Evolutionary conservation across 1,140 invertebrate genomes (phyloP).

Genomic region (Penaeus vannamei): DNA sequence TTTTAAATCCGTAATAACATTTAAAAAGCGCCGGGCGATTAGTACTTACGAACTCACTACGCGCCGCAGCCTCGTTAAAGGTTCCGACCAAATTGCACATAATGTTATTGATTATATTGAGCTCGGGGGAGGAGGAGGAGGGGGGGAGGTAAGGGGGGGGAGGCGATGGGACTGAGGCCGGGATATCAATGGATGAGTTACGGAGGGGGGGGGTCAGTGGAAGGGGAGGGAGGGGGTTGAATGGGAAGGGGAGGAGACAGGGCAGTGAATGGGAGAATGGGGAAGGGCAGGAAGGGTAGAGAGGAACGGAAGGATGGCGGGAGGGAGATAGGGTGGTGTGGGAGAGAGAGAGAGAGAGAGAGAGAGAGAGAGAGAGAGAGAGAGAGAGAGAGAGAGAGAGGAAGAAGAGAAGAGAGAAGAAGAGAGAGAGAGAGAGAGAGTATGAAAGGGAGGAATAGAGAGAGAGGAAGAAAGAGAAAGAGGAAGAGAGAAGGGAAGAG

Average conservation of each 20-base stretch:
- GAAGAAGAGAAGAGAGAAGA: no score
- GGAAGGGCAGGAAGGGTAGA: neutral
- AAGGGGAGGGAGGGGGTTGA: neutral
- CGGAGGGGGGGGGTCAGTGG: neutral
- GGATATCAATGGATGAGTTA: neutral
- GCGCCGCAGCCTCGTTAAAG: no score
- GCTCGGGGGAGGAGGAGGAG: neutral
- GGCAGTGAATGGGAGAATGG: neutral
- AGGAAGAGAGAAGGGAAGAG: no score
- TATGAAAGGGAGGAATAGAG: no score
- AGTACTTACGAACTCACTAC: no score
- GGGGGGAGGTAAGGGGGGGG: neutral
- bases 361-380: no score
- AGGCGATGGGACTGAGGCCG: neutral
- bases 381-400: no score
- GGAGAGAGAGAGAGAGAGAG: accelerated
- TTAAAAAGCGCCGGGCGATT: no score
- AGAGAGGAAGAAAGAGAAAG: no score
- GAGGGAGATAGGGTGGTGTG: no score
- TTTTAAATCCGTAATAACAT: no score
- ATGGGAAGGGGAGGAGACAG: neutral
- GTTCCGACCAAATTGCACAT: neutral
- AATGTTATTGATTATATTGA: conserved; percentile 21
- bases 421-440: neutral
- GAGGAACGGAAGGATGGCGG: neutral